Base-by-base conservation (phyloP, 1,140 invertebrate genomes). In the Drosophila pallidifrons region DNA sequence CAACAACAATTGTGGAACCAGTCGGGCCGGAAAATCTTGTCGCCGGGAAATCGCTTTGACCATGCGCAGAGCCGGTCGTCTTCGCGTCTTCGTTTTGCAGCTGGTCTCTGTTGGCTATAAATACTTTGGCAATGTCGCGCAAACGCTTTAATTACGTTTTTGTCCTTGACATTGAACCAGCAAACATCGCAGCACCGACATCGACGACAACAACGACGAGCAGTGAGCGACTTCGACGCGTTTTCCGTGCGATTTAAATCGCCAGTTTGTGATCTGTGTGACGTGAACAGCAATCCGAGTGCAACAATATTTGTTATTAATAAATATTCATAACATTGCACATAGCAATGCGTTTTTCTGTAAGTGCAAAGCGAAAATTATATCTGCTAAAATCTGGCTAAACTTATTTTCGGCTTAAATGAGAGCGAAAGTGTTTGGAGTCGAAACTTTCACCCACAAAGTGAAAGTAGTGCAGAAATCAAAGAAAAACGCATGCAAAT, bases 11-110 rank as follows among this genome's bases (percentile, higher is more conserved):
- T 69, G 71, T 76, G 70, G 70, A 82, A 77, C 75, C 85, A 79
- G 85, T 90, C 72, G 67, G 79, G 86, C 85, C 78, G 85, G 85
- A 89, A 89, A 89, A 89, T 89, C 85, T 85, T 89, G 85, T 89
- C 81, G 77, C 66, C 83, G 80, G 83, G 85, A 88, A 88, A 88
- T 83, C 85, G 49, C 57, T 68, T 54, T 57, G 61, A 43, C 57
- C 41, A 70, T 54, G 51, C 60, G 43, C 55, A 58, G 49, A 76
- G 69, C 64, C 70, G 74, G 85, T 78, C 54, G 54, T 57, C 54
- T 57, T 57, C 54, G 13, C 81, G 63, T 77, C 79, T 78, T 89
- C 85, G 81, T 80, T 79, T 79, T 83, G 67, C 58, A 66, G 32
- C 13, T 76, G 32, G 32, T 8, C 5, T 7, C 5, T 1, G 32